Evolutionary conservation across 2,113 vertebrate genomes (phyloP), one percentile per base, ranked within the genome.

Genomic region (Urocitellus parryii): DNA sequence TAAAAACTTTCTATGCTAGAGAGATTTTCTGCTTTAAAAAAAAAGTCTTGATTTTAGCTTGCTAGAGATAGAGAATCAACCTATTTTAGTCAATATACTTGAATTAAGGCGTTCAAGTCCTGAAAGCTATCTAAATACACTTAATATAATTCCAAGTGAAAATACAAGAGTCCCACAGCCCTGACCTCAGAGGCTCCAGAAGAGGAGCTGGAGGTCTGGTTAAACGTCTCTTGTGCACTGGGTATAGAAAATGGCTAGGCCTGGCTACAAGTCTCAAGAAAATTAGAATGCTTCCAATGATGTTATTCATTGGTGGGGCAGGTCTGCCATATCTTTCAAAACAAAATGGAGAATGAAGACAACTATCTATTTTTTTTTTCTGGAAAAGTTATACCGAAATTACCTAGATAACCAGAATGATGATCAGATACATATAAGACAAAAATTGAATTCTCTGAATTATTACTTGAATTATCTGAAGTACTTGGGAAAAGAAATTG

Each of bases 51-150:
- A 39, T 76, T 89, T 80, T 90, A 79, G 29, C 20, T 91, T 51
- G 32, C 37, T 27, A 27, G 61, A 63, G 24, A 22, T 32, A 82
- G 1, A 92, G 27, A 90, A 45, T 56, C 25, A 77, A 86, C 9
- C 24, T n/a, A 92, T 78, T 88, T 96, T 67, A 61, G 73, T 85
- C 45, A 95, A 80, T 74, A 51, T 73, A 73, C 39, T 72, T 91
- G 51, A 79, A 88, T 37, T 74, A 48, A 53, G 65, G 78, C 16
- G 84, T 83, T 61, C 12, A 88, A 72, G 8, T 32, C 82, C 37
- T 90, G 77, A 70, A 92, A 78, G 12, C 22, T 72, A 82, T 82
- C 11, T 56, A 90, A 45, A 53, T 37, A 80, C 37, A 61, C 45
- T 91, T 78, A n/a, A 13, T 56, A 42, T 39, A 56, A n/a, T 42